These are phyloP conservation scores for Pholis gunnellus DNA, from an alignment of 2,113 vertebrate genomes.

Conservation along the genomic window DNA sequence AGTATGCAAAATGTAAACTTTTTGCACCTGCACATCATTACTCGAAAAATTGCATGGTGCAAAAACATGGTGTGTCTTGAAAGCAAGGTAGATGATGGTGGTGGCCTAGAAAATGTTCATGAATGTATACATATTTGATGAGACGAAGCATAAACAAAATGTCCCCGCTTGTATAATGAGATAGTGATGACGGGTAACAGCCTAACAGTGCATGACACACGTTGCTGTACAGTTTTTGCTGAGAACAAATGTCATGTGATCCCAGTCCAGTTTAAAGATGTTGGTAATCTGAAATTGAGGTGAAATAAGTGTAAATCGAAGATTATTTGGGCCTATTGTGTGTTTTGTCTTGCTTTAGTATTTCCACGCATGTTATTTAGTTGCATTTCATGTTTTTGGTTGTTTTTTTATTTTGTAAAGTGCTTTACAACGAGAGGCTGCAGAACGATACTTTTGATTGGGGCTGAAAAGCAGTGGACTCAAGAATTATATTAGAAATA, in stretches of 20 bases:
- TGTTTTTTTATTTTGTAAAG: conserved; percentile 18
- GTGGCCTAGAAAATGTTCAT: conserved; percentile 69
- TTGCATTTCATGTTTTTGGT: background rate
- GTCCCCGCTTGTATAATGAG: conserved; percentile 64
- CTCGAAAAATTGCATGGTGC: conserved; percentile 10
- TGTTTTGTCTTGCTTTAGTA: background rate
- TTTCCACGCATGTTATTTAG: background rate
- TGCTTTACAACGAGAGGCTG: conserved; percentile 6
- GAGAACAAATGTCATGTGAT: conserved; percentile 44
- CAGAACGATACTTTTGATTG: conserved; percentile 26
- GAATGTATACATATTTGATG: conserved; percentile 74
- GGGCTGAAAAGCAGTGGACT: conserved; percentile 30
- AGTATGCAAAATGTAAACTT: conserved; percentile 51
- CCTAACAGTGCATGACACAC: conserved; percentile 8
- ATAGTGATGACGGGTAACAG: conserved; percentile 54
- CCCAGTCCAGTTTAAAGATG: conserved; percentile 8
- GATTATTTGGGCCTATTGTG: background rate
- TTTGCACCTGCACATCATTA: conserved; percentile 53
- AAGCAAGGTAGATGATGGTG: conserved; percentile 49
- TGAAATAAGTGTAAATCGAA: background rate
- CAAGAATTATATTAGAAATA: background rate
- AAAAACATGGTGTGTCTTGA: conserved; percentile 44
- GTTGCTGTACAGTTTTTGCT: conserved; percentile 10
- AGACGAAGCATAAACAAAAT: conserved; percentile 68
- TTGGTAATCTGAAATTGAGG: conserved; percentile 5